Evolutionary conservation across 2,797 vertebrate species (phyloP).

Genomic region (Pipistrellus pygmaeus): DNA sequence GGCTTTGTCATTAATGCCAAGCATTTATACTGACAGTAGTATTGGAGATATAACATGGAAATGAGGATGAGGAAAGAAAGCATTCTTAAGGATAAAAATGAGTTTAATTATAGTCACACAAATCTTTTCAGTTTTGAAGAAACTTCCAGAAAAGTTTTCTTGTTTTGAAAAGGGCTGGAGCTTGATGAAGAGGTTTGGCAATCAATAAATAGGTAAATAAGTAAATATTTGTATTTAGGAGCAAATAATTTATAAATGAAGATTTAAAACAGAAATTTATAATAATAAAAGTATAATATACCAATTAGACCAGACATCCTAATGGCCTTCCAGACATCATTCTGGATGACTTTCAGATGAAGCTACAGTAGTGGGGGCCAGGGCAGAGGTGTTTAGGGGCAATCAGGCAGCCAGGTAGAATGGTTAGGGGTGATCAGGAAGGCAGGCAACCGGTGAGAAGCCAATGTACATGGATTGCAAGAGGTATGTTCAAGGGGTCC

Average conservation of each 20-base stretch:
- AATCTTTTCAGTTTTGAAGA: not conserved
- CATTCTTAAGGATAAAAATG: not conserved
- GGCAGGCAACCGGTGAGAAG: too few relatives aligned
- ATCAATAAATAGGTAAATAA: not conserved
- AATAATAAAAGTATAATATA: too few relatives aligned
- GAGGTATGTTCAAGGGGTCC: too few relatives aligned
- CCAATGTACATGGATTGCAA: too few relatives aligned
- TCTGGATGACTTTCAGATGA: too few relatives aligned
- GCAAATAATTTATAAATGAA: not conserved
- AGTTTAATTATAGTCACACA: not conserved
- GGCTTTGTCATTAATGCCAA: not conserved
- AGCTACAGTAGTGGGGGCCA: accelerated
- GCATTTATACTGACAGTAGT: not conserved
- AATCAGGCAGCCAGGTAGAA: too few relatives aligned
- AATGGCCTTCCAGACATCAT: too few relatives aligned
- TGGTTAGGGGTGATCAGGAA: too few relatives aligned
- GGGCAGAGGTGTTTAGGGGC: too few relatives aligned
- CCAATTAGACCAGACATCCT: too few relatives aligned
- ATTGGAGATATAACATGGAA: not conserved
- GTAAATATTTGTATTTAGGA: not conserved
- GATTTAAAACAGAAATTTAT: not conserved
- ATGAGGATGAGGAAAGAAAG: not conserved
- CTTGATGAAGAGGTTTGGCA: not conserved
- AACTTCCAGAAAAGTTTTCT: not conserved
- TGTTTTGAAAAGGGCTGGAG: not conserved